Percentiles rank a stretch among this genome's conserved stretches.
These are phyloP conservation scores for Hemaris fuciformis DNA, from an alignment of 2,888 invertebrate genomes.

Conservation along the genomic window DNA sequence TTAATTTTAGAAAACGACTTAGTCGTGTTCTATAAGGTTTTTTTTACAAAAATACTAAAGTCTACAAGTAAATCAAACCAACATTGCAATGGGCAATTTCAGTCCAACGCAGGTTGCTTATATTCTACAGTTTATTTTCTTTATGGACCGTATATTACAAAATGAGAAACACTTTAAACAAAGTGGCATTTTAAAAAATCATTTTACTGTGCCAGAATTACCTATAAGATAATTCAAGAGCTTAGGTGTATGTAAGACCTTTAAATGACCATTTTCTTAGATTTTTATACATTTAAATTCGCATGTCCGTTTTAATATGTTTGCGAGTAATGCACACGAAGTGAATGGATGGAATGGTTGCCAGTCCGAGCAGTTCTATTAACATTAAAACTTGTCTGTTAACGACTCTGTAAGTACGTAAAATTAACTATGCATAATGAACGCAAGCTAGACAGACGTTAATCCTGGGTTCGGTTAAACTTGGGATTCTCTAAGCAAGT, in stretches of 20 bases:
- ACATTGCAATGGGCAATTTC: too few relatives aligned
- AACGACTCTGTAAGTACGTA: slow-evolving; percentile 41
- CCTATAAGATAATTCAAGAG: too few relatives aligned
- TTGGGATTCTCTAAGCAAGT: slow-evolving; percentile 35
- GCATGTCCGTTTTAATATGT: background rate
- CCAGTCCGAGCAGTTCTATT: slow-evolving; percentile 18
- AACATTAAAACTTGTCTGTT: slow-evolving; percentile 43
- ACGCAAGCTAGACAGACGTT: slow-evolving; percentile 40
- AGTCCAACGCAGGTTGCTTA: too few relatives aligned
- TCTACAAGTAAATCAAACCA: too few relatives aligned
- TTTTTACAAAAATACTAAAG: background rate
- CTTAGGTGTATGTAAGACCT: too few relatives aligned
- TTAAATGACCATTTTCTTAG: background rate
- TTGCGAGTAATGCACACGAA: background rate
- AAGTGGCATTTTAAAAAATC: too few relatives aligned
- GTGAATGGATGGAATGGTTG: background rate
- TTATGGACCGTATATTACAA: background rate
- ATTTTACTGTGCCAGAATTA: too few relatives aligned
- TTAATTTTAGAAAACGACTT: background rate
- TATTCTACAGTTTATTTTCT: background rate
- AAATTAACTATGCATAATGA: slow-evolving; percentile 57
- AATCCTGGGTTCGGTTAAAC: slow-evolving; percentile 41
- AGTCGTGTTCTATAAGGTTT: background rate
- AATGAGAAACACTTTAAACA: too few relatives aligned
- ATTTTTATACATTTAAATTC: background rate